A percentile compares a stretch with the other conserved stretches of the same genome.
phyloP scores from a whole-genome alignment of 2,797 vertebrate genomes.

The Nannoperca australis region DNA sequence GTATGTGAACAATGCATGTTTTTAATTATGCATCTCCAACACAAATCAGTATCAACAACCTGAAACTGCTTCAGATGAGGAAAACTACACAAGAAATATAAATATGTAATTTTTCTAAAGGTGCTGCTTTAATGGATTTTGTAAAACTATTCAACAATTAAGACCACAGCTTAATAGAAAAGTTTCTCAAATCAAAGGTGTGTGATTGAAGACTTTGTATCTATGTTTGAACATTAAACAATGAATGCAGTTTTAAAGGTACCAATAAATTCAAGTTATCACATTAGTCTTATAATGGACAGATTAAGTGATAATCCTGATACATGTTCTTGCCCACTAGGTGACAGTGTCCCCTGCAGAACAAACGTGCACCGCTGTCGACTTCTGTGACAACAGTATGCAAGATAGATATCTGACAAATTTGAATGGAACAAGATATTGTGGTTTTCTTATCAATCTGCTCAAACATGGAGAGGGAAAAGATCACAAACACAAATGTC shows the following conservation, averaged over 20 bases:
- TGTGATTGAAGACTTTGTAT: not conserved
- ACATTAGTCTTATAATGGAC: not conserved
- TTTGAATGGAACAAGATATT: not conserved
- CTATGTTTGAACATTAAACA: slow-evolving; percentile 1
- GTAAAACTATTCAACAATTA: slow-evolving; percentile 1
- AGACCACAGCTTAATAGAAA: not conserved
- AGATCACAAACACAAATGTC: slow-evolving; percentile 29
- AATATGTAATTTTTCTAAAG: not conserved
- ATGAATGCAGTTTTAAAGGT: not conserved
- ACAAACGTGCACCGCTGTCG: not conserved
- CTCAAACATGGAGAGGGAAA: not conserved
- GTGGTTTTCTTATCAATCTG: not conserved
- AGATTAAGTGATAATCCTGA: slow-evolving; percentile 21
- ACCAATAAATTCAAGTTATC: slow-evolving; percentile 1
- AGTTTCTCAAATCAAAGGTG: not conserved
- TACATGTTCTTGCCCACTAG: slow-evolving; percentile 57
- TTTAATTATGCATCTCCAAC: slow-evolving; percentile 38
- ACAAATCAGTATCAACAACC: slow-evolving; percentile 22
- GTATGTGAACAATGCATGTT: slow-evolving; percentile 35
- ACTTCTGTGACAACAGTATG: not conserved
- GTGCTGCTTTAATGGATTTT: not conserved
- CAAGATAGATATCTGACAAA: not conserved
- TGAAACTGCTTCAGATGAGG: not conserved
- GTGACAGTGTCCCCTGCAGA: slow-evolving; percentile 58
- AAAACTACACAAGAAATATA: not conserved